These are phyloP conservation scores for Apostichopus parvimensis DNA, from an alignment of 35 echinoderm and acorn worm genomes.

Conservation along the genomic window DNA sequence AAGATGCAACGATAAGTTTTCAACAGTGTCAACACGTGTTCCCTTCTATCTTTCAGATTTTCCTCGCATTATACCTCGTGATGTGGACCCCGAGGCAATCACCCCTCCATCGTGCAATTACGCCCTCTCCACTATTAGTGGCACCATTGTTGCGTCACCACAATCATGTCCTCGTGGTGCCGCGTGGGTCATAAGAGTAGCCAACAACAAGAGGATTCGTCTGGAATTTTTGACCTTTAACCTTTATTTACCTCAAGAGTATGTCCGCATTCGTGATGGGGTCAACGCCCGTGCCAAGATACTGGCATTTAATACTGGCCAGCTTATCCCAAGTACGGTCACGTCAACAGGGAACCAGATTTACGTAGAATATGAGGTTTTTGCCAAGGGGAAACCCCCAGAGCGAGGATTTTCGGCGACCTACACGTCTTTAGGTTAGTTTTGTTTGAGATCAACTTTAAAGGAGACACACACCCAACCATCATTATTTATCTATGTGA, in stretches of 20 bases:
- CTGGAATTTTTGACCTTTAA: constrained; percentile 77
- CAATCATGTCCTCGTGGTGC: constrained; percentile 34
- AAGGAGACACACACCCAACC: no score
- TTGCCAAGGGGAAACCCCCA: constrained; percentile 42
- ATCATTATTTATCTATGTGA: no score
- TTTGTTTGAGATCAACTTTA: not conserved
- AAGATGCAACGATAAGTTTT: not conserved
- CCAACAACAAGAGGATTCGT: constrained; percentile 51
- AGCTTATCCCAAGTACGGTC: constrained; percentile 58
- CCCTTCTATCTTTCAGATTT: not conserved
- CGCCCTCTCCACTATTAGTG: not conserved
- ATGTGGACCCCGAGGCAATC: not conserved
- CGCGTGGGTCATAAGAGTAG: constrained; percentile 63
- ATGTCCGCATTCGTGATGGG: constrained; percentile 72
- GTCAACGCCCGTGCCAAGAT: constrained; percentile 51
- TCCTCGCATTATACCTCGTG: not conserved
- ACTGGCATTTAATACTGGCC: constrained; percentile 79
- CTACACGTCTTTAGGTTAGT: constrained; percentile 57
- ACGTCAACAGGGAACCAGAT: constrained; percentile 67
- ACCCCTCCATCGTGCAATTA: constrained; percentile 14
- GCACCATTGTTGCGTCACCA: constrained; percentile 18
- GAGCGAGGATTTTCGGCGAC: constrained; percentile 53
- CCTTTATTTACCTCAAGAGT: constrained; percentile 75
- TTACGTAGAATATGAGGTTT: constrained; percentile 78
- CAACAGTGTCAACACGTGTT: no score